Evolutionary conservation across 2,113 vertebrate species (phyloP).

Genomic region (Puma concolor): DNA sequence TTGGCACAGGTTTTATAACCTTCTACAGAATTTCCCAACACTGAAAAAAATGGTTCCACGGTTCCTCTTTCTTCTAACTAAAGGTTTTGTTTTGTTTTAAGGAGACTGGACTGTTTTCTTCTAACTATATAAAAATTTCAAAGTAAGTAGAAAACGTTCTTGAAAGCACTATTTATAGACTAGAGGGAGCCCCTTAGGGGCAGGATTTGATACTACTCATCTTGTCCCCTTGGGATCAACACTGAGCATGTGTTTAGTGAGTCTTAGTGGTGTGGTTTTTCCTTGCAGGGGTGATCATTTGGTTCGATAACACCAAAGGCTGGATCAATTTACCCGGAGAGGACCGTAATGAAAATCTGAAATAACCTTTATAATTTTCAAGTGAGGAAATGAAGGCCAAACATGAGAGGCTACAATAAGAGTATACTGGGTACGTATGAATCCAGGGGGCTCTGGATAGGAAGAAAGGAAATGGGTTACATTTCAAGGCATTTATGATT

Average conservation of each 20-base stretch:
- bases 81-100: not conserved
- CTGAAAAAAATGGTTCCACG: not conserved
- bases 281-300: not conserved
- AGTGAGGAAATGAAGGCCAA: not conserved
- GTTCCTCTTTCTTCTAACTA: constrained; percentile 11
- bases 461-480: not conserved
- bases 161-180: not conserved
- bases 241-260: not conserved
- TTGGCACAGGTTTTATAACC: not conserved
- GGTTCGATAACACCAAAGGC: not conserved
- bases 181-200: not conserved
- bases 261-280: not conserved
- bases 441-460: not conserved
- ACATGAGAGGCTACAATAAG: not conserved
- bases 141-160: not conserved
- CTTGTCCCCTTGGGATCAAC: not conserved
- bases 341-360: not conserved
- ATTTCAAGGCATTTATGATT: not conserved
- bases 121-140: not conserved
- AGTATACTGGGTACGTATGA: not conserved
- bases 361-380: not conserved
- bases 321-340: not conserved
- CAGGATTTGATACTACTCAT: not conserved
- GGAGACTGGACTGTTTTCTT: not conserved
- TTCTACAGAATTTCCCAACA: not conserved